Evolutionary conservation across 2,113 vertebrate species (phyloP).

Genomic region (Tamias sibiricus): DNA sequence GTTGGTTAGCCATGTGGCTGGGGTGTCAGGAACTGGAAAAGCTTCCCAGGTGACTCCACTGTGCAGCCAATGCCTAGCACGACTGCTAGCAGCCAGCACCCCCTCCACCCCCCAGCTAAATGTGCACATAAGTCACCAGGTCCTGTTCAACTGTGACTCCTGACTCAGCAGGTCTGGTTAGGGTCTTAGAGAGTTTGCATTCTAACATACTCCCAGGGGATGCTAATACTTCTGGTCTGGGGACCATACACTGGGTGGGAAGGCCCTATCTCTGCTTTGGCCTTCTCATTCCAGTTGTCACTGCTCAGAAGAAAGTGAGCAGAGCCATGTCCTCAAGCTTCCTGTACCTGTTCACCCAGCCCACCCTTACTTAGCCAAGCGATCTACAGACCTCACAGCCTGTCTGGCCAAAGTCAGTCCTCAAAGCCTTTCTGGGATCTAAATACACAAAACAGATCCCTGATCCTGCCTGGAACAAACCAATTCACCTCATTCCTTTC

Average conservation of each 20-base stretch:
- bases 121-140: rapidly evolving
- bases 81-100: background rate
- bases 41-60: background rate
- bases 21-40: background rate
- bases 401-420: background rate
- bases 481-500: background rate
- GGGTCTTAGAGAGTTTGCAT: background rate
- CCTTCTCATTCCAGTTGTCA: background rate
- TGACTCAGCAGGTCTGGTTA: background rate
- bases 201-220: background rate
- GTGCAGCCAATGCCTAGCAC: background rate
- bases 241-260: background rate
- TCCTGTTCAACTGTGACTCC: background rate
- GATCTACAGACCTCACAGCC: background rate
- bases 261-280: background rate
- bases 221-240: background rate
- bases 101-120: background rate
- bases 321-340: background rate
- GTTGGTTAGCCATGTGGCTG: background rate
- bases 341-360: background rate
- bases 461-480: background rate
- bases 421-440: background rate
- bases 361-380: background rate
- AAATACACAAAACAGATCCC: background rate
- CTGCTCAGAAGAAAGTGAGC: background rate